Percentiles rank a stretch among this genome's conserved stretches.
Conservation (phyloP, 2,888 invertebrate species). For the Drosophila greeni region DNA sequence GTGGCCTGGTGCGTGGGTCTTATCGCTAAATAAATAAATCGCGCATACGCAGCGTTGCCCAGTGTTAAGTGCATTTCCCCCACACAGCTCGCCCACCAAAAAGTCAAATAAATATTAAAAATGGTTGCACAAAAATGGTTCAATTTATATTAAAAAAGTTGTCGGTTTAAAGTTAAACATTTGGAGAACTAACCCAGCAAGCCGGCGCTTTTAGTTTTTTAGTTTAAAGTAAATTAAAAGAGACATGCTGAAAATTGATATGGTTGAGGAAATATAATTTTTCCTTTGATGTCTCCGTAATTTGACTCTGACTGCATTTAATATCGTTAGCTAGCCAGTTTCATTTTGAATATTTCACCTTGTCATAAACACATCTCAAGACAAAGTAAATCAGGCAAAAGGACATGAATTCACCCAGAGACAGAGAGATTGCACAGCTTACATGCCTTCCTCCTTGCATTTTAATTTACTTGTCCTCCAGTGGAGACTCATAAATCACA, state of each 20-base stretch:
- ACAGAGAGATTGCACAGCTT: not conserved
- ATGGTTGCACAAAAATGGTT: not conserved
- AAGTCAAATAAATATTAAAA: not conserved
- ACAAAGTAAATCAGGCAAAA: not conserved
- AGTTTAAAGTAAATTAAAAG: not conserved
- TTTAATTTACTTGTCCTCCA: conserved; percentile 27
- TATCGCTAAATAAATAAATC: conserved; percentile 35
- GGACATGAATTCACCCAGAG: conserved; percentile 15
- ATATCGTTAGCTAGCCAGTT: not conserved
- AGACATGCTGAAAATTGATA: not conserved
- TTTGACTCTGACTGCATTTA: not conserved
- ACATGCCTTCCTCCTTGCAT: not conserved
- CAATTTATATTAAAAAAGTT: not conserved
- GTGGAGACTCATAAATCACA: conserved; percentile 34
- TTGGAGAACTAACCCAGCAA: not conserved
- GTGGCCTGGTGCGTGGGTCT: not conserved
- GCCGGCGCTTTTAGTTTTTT: not conserved
- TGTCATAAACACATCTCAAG: conserved; percentile 5
- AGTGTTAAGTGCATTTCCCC: not conserved
- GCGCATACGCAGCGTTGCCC: conserved; percentile 24
- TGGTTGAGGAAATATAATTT: too few species aligned
- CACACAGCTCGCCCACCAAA: not conserved
- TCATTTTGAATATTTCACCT: not conserved
- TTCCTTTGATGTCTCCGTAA: not conserved
- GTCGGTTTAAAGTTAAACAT: not conserved